Conservation (phyloP, 2,797 vertebrate species). For the Enteromius unitaeniatus region DNA sequence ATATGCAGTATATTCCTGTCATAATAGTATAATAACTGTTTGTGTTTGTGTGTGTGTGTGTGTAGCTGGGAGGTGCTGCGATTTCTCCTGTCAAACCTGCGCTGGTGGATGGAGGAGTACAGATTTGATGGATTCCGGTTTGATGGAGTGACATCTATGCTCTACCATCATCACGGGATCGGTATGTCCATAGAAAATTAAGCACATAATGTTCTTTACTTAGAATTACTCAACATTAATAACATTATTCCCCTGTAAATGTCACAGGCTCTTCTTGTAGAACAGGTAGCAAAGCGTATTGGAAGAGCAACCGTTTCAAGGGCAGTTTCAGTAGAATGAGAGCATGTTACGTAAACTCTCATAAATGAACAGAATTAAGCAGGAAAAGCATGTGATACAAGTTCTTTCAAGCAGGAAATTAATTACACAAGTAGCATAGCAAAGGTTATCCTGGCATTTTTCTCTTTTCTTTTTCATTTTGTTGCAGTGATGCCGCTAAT, state of each 20-base stretch:
- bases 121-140: constrained; percentile 95
- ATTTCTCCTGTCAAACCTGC: constrained; percentile 94
- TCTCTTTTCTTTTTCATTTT: background rate
- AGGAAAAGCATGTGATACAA: constrained; percentile 33
- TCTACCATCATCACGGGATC: constrained; percentile 96
- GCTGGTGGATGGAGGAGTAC: constrained; percentile 98
- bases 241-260: constrained; percentile 1
- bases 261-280: constrained; percentile 6
- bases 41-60: constrained; percentile 51
- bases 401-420: constrained; percentile 49
- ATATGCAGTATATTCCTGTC: background rate
- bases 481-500: constrained; percentile 4
- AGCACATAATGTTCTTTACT: background rate
- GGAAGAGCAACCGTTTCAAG: background rate
- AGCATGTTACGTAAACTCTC: constrained; percentile 35
- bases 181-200: constrained; percentile 71
- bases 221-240: background rate
- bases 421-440: constrained; percentile 43
- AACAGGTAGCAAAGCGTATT: background rate
- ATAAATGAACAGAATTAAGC: constrained; percentile 16
- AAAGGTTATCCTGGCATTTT: constrained; percentile 28
- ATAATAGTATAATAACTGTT: background rate
- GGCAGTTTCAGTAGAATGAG: background rate
- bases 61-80: constrained; percentile 96
- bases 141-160: constrained; percentile 94